Evolutionary conservation across 2,797 vertebrate genomes (phyloP).

Genomic region (Clamator glandarius): DNA sequence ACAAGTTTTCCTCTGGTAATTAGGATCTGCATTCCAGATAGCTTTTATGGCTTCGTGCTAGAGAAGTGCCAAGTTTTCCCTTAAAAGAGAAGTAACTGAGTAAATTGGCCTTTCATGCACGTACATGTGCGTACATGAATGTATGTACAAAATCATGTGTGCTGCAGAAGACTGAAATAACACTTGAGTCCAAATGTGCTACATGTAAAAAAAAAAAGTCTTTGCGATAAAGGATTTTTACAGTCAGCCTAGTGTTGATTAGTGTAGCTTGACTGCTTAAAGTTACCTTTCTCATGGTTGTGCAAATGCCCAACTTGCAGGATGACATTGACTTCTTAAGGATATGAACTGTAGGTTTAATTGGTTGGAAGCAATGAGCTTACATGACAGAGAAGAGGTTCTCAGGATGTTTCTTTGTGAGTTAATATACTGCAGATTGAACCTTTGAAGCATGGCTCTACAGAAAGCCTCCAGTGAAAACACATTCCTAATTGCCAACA

Average conservation of each 20-base stretch:
- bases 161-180: neutral
- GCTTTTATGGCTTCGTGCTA: constrained; percentile 24
- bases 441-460: constrained; percentile 25
- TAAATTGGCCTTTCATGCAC: neutral
- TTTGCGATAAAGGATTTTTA: neutral
- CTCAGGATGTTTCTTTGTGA: neutral
- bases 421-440: neutral
- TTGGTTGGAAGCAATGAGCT: neutral
- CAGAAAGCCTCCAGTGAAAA: constrained; percentile 19
- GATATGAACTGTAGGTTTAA: neutral
- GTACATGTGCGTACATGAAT: neutral
- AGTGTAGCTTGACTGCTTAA: neutral
- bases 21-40: constrained; percentile 55
- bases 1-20: constrained; percentile 31
- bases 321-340: neutral
- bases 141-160: neutral
- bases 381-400: neutral
- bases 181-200: neutral
- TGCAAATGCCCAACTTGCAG: neutral
- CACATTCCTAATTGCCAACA: neutral
- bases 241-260: neutral
- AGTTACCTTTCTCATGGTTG: neutral
- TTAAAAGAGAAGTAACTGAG: neutral
- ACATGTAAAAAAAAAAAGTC: neutral
- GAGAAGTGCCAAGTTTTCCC: constrained; percentile 35